Conservation (phyloP, 2,888 invertebrate genomes). For the Pheosia gnoma region DNA sequence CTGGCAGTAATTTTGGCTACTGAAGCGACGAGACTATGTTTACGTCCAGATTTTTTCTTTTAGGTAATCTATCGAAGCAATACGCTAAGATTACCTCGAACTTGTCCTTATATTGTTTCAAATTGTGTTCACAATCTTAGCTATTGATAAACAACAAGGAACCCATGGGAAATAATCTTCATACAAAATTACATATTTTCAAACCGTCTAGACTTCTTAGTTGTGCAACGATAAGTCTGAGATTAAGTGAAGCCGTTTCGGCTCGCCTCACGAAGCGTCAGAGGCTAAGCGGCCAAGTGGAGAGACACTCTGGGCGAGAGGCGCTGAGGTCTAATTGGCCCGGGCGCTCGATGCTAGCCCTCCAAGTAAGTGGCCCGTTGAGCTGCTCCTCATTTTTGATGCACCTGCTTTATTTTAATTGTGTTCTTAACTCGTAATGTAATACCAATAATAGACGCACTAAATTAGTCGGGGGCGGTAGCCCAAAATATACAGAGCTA, state of each 20-base stretch:
- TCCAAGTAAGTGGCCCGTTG: slow-evolving; percentile 29
- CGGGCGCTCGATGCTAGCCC: slow-evolving; percentile 43
- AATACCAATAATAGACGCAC: too few relatives aligned
- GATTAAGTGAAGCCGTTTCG: slow-evolving; percentile 32
- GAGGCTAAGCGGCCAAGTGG: slow-evolving; percentile 40
- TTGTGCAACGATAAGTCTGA: slow-evolving; percentile 25
- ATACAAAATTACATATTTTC: background rate
- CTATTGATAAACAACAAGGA: too few relatives aligned
- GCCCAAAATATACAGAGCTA: background rate
- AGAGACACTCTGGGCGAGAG: slow-evolving; percentile 31
- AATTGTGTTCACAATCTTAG: too few relatives aligned
- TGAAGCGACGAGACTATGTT: background rate
- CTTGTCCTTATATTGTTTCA: too few relatives aligned
- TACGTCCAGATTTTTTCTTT: background rate
- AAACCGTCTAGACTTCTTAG: background rate
- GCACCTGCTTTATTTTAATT: slow-evolving; percentile 25
- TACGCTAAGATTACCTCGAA: too few relatives aligned
- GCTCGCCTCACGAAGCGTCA: slow-evolving; percentile 14
- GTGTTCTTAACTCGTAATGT: background rate
- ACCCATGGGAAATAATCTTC: background rate
- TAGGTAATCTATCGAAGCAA: too few relatives aligned
- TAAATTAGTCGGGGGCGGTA: too few relatives aligned
- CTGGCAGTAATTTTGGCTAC: slow-evolving; percentile 9
- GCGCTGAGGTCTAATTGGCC: slow-evolving; percentile 46
- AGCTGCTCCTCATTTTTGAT: slow-evolving; percentile 37